These are phyloP conservation scores for Arvicanthis niloticus DNA, from an alignment of 2,113 vertebrate genomes.

Conservation along the genomic window DNA sequence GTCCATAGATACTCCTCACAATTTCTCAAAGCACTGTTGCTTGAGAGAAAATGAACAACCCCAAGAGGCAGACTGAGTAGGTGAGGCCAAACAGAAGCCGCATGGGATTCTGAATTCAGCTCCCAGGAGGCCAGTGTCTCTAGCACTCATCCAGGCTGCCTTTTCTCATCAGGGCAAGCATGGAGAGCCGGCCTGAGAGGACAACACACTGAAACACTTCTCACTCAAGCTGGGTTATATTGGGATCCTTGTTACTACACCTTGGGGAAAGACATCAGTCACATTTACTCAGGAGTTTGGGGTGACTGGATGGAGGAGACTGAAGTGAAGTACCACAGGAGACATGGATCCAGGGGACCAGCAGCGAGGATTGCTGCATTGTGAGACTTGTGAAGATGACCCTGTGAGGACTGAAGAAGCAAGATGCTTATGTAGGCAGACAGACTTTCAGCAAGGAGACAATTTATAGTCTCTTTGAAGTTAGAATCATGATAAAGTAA, in stretches of 20 bases:
- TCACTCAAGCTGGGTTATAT: background rate
- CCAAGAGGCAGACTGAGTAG: background rate
- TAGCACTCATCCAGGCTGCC: background rate
- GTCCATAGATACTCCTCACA: background rate
- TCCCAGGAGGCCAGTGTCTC: background rate
- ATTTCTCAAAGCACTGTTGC: background rate
- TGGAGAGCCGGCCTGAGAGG: background rate
- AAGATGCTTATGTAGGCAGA: background rate
- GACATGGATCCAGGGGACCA: background rate
- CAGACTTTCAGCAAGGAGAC: background rate
- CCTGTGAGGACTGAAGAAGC: background rate
- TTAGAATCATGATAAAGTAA: conserved; percentile 4
- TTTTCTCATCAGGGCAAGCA: background rate
- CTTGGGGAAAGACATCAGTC: background rate
- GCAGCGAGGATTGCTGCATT: background rate
- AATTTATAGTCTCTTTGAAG: background rate
- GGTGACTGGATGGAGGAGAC: background rate
- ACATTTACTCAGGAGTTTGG: background rate
- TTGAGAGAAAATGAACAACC: background rate
- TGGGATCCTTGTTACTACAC: background rate
- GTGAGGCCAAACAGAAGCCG: background rate
- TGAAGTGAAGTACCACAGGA: background rate
- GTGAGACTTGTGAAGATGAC: background rate
- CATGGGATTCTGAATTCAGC: background rate
- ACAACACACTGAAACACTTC: background rate